Conservation (phyloP, 2,888 invertebrate genomes). For the Caradrina kadenii region DNA sequence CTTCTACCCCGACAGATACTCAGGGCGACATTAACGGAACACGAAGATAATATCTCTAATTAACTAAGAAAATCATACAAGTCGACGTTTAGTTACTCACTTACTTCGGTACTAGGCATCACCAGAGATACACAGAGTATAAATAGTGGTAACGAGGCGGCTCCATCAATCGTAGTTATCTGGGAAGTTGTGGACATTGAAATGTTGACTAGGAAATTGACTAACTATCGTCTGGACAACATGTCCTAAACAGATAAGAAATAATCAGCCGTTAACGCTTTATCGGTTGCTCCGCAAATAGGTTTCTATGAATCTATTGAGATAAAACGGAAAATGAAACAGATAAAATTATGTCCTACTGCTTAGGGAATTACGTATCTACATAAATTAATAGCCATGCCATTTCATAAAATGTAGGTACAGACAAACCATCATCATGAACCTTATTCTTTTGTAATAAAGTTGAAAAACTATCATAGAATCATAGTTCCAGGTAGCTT, state of each 20-base stretch:
- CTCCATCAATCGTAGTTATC: conserved; percentile 69
- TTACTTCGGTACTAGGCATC: conserved; percentile 13
- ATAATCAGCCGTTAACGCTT: conserved; percentile 64
- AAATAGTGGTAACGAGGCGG: conserved; percentile 69
- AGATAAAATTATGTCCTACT: conserved; percentile 15
- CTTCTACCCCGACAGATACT: conserved; percentile 64
- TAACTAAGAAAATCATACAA: conserved; percentile 76
- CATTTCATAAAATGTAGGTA: not conserved
- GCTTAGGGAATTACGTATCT: not conserved
- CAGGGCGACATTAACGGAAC: conserved; percentile 83
- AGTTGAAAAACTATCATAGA: too few relatives aligned
- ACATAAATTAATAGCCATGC: conserved; percentile 5
- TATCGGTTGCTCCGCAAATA: conserved; percentile 55
- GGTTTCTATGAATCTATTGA: conserved; percentile 51
- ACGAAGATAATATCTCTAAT: conserved; percentile 81
- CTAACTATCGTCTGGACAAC: conserved; percentile 65
- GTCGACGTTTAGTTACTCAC: conserved; percentile 63
- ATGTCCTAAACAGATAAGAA: conserved; percentile 67
- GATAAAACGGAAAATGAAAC: conserved; percentile 42
- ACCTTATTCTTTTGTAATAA: too few relatives aligned
- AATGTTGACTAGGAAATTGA: conserved; percentile 69
- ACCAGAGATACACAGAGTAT: conserved; percentile 51
- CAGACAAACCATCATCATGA: too few relatives aligned
- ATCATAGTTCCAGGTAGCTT: too few relatives aligned
- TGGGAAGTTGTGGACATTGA: conserved; percentile 64